phyloP scores from a whole-genome alignment of 2,113 vertebrate genomes.

The Sminthopsis crassicaudata region DNA sequence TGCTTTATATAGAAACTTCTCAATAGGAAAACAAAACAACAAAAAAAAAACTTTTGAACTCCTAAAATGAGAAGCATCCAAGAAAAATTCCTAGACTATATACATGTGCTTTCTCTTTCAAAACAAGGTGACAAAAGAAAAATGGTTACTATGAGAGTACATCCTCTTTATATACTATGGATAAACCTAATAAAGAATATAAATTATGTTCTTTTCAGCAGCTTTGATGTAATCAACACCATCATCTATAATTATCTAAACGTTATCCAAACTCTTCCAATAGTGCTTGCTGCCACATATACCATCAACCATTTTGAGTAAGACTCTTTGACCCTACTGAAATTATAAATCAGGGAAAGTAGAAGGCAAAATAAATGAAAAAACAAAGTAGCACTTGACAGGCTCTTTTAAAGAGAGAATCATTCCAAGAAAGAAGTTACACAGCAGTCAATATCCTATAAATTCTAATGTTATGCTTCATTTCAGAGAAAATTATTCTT shows the following conservation, averaged over 20 bases:
- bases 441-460: slow-evolving; percentile 37
- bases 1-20: neutral
- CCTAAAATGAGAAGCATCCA: neutral
- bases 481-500: slow-evolving; percentile 42
- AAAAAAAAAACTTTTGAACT: neutral
- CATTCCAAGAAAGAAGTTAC: slow-evolving; percentile 21
- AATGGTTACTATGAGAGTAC: neutral
- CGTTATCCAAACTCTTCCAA: neutral
- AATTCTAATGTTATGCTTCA: slow-evolving; percentile 47
- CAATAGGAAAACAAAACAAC: neutral
- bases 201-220: neutral
- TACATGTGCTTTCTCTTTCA: slow-evolving; percentile 1
- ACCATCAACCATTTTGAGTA: neutral
- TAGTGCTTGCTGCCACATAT: neutral
- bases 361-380: slow-evolving; percentile 51
- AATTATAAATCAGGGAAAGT: slow-evolving; percentile 35
- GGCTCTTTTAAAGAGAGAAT: slow-evolving; percentile 22
- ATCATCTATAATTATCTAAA: slow-evolving; percentile 17
- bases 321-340: slow-evolving; percentile 31
- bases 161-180: neutral
- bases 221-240: neutral
- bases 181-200: slow-evolving; percentile 1
- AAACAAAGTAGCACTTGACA: slow-evolving; percentile 40
- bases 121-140: slow-evolving; percentile 21
- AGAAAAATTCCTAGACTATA: slow-evolving; percentile 32